Evolutionary conservation across 2,888 invertebrate genomes (phyloP).

Genomic region (Liodrosophila aerea): DNA sequence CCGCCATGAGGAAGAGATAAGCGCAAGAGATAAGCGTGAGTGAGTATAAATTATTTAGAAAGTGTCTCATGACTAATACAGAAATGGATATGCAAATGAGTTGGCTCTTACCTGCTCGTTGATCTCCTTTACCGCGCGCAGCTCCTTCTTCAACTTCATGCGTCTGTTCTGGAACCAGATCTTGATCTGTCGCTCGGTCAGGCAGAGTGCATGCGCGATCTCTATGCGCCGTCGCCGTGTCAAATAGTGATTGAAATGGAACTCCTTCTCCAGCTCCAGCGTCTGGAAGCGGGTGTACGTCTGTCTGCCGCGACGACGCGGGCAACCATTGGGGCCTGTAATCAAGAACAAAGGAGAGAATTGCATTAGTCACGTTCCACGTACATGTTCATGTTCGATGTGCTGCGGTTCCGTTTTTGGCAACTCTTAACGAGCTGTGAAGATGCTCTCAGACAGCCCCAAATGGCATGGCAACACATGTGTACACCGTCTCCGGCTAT

Average conservation of each 20-base stretch:
- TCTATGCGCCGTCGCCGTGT: constrained; percentile 98
- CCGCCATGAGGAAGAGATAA: constrained; percentile 1
- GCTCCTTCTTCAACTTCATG: constrained; percentile 98
- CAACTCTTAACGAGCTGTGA: constrained; percentile 67
- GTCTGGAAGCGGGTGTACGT: constrained; percentile 99
- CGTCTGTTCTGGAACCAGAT: constrained; percentile 98
- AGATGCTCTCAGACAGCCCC: constrained; percentile 44
- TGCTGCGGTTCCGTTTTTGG: constrained; percentile 44
- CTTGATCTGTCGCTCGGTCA: constrained; percentile 98
- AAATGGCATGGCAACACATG: constrained; percentile 51
- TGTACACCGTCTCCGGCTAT: not conserved
- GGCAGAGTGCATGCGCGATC: constrained; percentile 97
- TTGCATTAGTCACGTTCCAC: constrained; percentile 52
- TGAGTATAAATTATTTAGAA: no score
- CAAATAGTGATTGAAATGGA: constrained; percentile 98
- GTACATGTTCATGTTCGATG: constrained; percentile 5
- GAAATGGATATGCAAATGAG: constrained; percentile 28
- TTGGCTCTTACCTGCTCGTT: constrained; percentile 88
- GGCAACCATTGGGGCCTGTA: constrained; percentile 97
- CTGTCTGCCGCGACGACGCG: constrained; percentile 96
- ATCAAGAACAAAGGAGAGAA: constrained; percentile 73
- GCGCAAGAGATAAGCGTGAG: not conserved
- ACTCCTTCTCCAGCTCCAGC: constrained; percentile 98
- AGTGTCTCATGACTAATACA: not conserved
- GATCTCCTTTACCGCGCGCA: constrained; percentile 96